phyloP scores from a whole-genome alignment of 2,113 vertebrate species.

The Fregetta grallaria region DNA sequence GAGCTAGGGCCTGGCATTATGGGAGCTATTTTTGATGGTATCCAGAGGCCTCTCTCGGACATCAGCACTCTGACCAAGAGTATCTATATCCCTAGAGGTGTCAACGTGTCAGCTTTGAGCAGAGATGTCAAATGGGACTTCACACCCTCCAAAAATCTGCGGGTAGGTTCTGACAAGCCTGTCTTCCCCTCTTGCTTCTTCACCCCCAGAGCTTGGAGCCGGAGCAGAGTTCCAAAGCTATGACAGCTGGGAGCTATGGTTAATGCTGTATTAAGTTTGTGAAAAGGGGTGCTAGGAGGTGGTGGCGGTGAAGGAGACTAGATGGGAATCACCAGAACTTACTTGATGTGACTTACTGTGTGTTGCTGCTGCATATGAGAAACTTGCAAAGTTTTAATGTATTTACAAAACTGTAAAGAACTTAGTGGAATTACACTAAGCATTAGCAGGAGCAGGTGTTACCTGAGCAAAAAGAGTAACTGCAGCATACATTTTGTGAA shows the following conservation, averaged over 20 bases:
- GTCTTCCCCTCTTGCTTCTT: background rate
- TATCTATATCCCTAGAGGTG: constrained; percentile 97
- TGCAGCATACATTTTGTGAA: background rate
- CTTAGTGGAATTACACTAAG: background rate
- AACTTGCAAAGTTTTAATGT: background rate
- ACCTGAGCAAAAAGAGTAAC: background rate
- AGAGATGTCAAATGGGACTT: constrained; percentile 96
- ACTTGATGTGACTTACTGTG: background rate
- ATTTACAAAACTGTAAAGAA: background rate
- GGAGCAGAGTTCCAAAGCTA: background rate
- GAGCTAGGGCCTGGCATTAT: constrained; percentile 96
- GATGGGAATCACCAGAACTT: background rate
- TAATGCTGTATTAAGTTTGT: background rate
- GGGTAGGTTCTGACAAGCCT: constrained; percentile 75
- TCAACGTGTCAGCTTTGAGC: constrained; percentile 93
- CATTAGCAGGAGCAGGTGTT: background rate
- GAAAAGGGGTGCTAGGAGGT: background rate
- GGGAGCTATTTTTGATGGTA: constrained; percentile 99
- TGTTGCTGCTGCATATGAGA: background rate
- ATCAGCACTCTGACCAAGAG: constrained; percentile 92
- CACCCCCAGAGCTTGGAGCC: background rate
- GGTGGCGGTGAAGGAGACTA: background rate
- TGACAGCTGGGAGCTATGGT: background rate
- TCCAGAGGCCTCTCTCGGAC: constrained; percentile 93
- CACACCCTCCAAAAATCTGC: constrained; percentile 84